Evolutionary conservation across 1,140 invertebrate species (phyloP).

Genomic region (Drosophila seguyi): DNA sequence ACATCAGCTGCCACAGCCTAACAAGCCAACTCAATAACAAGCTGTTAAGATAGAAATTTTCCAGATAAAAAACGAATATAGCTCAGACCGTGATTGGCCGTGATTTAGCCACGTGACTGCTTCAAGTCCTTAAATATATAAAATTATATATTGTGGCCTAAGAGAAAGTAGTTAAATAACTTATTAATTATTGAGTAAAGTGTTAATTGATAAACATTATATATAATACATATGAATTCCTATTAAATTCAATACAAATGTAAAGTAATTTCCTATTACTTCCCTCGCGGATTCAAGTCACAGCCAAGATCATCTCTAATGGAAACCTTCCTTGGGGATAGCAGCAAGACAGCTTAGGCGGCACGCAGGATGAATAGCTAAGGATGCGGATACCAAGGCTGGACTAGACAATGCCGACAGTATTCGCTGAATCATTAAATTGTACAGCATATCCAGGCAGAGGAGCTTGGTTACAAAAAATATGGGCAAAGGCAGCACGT

Average conservation of each 20-base stretch:
- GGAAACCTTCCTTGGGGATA: slow-evolving; percentile 12
- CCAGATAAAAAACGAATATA: slow-evolving; percentile 21
- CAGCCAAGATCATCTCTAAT: slow-evolving; percentile 50
- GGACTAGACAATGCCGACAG: slow-evolving; percentile 47
- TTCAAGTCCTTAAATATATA: not conserved
- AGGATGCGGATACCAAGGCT: slow-evolving; percentile 7
- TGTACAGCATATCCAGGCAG: slow-evolving; percentile 18
- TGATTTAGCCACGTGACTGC: slow-evolving; percentile 18
- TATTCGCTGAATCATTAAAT: slow-evolving; percentile 64
- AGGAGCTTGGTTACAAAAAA: slow-evolving; percentile 4
- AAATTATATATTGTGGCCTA: too few relatives aligned
- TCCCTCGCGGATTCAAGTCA: slow-evolving; percentile 15
- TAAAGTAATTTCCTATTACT: not conserved
- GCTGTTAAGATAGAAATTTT: slow-evolving; percentile 19
- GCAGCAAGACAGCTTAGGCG: slow-evolving; percentile 4
- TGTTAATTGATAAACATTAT: too few relatives aligned
- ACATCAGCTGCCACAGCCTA: slow-evolving; percentile 46
- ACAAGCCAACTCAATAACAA: slow-evolving; percentile 63
- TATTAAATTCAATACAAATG: not conserved
- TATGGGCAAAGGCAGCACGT: slow-evolving; percentile 44
- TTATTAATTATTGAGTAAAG: not conserved
- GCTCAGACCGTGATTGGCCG: slow-evolving; percentile 2
- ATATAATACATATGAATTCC: too few relatives aligned
- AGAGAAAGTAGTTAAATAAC: not conserved
- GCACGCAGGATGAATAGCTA: slow-evolving; percentile 56